Conservation (phyloP, 2,888 invertebrate genomes). For the Hipparchia semele region DNA sequence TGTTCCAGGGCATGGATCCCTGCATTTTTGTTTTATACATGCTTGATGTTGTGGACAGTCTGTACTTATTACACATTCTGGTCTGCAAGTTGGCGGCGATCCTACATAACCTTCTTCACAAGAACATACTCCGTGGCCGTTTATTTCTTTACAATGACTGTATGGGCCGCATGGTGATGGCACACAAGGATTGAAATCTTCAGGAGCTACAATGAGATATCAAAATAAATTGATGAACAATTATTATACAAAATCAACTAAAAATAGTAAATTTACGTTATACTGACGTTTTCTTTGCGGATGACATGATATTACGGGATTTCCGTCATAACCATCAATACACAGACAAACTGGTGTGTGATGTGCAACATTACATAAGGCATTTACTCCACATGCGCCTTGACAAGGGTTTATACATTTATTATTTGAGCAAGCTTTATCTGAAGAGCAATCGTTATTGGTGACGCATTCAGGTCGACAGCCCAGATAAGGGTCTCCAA, state of each 20-base stretch:
- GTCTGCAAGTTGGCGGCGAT: conserved; percentile 89
- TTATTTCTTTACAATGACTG: conserved; percentile 87
- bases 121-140: conserved; percentile 90
- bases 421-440: conserved; percentile 91
- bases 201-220: conserved; percentile 63
- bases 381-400: conserved; percentile 91
- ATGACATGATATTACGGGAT: conserved; percentile 85
- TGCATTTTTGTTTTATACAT: conserved; percentile 88
- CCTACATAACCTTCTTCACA: conserved; percentile 90
- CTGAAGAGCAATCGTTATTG: conserved; percentile 90
- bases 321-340: conserved; percentile 89
- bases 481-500: conserved; percentile 93
- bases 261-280: conserved; percentile 17
- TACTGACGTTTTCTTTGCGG: conserved; percentile 73
- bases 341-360: conserved; percentile 93
- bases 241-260: neutral
- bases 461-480: conserved; percentile 93
- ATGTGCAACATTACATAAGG: conserved; percentile 91
- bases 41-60: conserved; percentile 89
- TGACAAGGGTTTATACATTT: conserved; percentile 94
- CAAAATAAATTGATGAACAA: conserved; percentile 14
- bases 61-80: conserved; percentile 90
- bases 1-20: conserved; percentile 89
- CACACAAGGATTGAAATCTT: conserved; percentile 85
- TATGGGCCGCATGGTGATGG: conserved; percentile 92